Percentiles rank a stretch among this genome's conserved stretches.
Evolutionary conservation across 2,113 vertebrate species (phyloP).

Genomic region (Salvelinus sp.): DNA sequence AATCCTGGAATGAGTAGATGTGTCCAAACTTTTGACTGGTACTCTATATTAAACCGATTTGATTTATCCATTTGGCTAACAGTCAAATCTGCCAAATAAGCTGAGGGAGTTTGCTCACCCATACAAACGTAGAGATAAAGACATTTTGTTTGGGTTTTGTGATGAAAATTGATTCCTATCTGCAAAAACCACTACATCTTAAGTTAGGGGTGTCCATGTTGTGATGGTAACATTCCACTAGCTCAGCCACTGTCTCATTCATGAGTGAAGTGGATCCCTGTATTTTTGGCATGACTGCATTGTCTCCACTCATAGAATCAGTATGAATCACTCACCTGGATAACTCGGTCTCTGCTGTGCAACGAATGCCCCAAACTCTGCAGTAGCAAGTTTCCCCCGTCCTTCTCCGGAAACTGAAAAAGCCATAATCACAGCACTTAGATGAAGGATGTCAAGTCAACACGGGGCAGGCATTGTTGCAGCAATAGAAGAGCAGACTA

Average conservation of each 20-base stretch:
- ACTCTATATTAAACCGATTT: no score
- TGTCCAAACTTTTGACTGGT: no score
- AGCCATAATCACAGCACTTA: constrained; percentile 19
- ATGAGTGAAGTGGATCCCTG: no score
- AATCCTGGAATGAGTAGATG: no score
- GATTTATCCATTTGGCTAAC: background rate
- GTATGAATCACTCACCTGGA: constrained; percentile 65
- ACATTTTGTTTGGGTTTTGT: background rate
- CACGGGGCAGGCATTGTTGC: background rate
- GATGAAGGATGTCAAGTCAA: background rate
- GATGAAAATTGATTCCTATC: background rate
- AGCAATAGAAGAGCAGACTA: no score
- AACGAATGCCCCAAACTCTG: constrained; percentile 66
- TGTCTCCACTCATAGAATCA: background rate
- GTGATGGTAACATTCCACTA: no score
- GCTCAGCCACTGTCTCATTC: no score
- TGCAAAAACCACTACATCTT: background rate
- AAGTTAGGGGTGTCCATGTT: background rate
- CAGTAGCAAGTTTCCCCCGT: constrained; percentile 51
- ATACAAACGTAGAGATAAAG: background rate
- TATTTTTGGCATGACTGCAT: constrained; percentile 24
- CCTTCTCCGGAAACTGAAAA: constrained; percentile 38
- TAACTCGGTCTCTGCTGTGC: constrained; percentile 71
- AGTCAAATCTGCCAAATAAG: background rate
- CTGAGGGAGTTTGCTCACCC: background rate